Evolutionary conservation across 1,140 invertebrate genomes (phyloP), one percentile per base, ranked within the genome.

Genomic region (Drosophila rhopaloa): DNA sequence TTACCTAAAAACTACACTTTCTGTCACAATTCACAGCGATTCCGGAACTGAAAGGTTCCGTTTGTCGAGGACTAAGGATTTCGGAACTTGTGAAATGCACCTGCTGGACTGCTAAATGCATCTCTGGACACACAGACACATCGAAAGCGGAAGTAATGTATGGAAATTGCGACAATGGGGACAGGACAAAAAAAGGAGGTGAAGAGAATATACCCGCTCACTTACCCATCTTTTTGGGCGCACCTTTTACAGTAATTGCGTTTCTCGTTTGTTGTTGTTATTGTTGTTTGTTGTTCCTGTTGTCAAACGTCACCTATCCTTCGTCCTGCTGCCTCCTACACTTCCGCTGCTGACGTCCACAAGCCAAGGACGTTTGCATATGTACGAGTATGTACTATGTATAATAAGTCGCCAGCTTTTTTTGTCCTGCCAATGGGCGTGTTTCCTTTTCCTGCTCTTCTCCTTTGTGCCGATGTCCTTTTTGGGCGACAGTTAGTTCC

Each of bases 171-270:
- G 70, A 76, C 60, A 79, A 88, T 44, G 27, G 41, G 32, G 9
- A 70, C 24, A 48, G 32, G 9, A 70, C 16, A 48, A 37, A 46
- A 55, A 9, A n/a, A 27, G 27, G 19, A 59, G 9, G 24, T 14
- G 11, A 46, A 16, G 11, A 32, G 41, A 50, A n/a, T 50, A 14
- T 14, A 19, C 24, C 66, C 35, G 50, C 82, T 58, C 71, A 86
- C 82, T 86, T 86, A 86, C 82, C 82, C 82, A 86, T 86, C 78
- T 81, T 88, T 79, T 77, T 46, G 68, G 78, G 78, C 78, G 75
- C 82, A 81, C 74, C 78, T 56, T 85, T 67, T 68, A 66, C 73
- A 38, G 16, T 66, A 76, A 76, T 73, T 83, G 56, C 70, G 53
- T 67, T 76, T 48, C 48, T 70, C 76, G 56, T 48, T 47, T 75